These are phyloP conservation scores for Colius striatus DNA, from an alignment of 2,113 vertebrate genomes.

Conservation along the genomic window DNA sequence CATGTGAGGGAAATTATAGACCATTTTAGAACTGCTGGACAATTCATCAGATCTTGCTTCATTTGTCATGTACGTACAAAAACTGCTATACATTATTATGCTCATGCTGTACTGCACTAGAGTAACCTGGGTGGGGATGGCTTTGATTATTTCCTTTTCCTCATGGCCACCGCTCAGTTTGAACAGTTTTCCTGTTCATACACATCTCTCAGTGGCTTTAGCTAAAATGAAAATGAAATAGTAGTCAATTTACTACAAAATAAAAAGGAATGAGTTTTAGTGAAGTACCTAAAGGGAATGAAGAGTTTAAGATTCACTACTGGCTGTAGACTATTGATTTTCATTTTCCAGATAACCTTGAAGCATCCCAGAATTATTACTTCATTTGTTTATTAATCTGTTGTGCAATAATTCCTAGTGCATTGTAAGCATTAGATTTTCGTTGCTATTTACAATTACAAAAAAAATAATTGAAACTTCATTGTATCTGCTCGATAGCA, in stretches of 20 bases:
- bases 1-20: conserved; percentile 44
- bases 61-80: conserved; percentile 46
- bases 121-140: neutral
- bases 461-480: neutral
- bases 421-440: neutral
- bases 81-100: conserved; percentile 21
- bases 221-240: neutral
- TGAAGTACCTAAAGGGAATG: neutral
- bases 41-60: conserved; percentile 54
- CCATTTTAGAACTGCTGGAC: conserved; percentile 1
- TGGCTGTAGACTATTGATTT: neutral
- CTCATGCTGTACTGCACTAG: neutral
- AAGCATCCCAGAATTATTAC: neutral
- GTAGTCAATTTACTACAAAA: neutral
- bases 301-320: neutral
- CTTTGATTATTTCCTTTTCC: conserved; percentile 38
- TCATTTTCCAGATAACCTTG: neutral
- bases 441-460: neutral
- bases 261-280: neutral
- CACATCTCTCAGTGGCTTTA: neutral
- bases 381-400: neutral
- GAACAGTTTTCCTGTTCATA: conserved; percentile 10
- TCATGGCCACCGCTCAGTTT: neutral
- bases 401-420: neutral
- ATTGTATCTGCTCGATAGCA: neutral